Evolutionary conservation across 2,888 invertebrate species (phyloP).

Genomic region (Leptothorax acervorum): DNA sequence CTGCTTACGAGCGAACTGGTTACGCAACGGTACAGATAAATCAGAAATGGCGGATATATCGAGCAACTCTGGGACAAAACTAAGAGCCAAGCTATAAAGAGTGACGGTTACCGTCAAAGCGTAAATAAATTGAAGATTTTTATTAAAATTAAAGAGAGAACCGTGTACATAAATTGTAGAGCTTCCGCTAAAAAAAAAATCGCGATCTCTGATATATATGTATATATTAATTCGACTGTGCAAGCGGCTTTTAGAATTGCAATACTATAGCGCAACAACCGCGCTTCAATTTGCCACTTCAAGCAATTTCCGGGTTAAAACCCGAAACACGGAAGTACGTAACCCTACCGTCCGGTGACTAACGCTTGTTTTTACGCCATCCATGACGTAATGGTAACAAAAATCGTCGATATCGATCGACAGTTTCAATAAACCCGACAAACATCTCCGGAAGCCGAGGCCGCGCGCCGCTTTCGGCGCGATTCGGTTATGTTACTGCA

Average conservation of each 20-base stretch:
- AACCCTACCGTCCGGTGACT: neutral
- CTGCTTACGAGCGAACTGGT: conserved; percentile 7
- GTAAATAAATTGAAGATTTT: neutral
- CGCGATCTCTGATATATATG: neutral
- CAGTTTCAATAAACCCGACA: conserved; percentile 46
- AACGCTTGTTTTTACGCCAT: conserved; percentile 33
- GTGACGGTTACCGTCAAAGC: neutral
- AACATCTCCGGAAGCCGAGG: conserved; percentile 39
- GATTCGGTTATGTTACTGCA: conserved; percentile 29
- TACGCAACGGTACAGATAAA: conserved; percentile 38
- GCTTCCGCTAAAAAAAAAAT: neutral
- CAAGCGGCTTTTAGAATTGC: conserved; percentile 7
- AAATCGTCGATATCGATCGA: conserved; percentile 49
- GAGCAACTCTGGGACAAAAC: neutral
- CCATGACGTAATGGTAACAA: conserved; percentile 31
- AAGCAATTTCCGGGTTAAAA: conserved; percentile 31
- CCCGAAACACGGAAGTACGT: conserved; percentile 30
- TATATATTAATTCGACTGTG: neutral
- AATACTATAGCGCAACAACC: neutral
- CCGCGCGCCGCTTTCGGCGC: neutral
- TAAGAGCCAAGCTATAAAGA: neutral
- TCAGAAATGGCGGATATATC: neutral
- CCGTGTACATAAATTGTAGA: neutral
- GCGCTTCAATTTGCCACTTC: conserved; percentile 38
- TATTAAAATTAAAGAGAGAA: neutral